Percentiles rank a stretch among this genome's conserved stretches.
Evolutionary conservation across 1,140 invertebrate species (phyloP).

Genomic region (Drosophila seguyi): DNA sequence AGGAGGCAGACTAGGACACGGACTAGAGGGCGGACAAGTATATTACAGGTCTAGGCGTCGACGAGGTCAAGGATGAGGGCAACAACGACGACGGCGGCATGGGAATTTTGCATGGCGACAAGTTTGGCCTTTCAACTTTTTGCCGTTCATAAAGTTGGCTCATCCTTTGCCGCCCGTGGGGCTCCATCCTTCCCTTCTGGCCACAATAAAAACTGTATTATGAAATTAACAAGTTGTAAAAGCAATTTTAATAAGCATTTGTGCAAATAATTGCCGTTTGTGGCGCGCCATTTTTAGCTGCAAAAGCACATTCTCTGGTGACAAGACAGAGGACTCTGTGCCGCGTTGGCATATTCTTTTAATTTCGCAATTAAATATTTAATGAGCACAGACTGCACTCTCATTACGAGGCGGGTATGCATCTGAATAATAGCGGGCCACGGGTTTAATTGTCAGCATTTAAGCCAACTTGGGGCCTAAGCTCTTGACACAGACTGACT

Average conservation of each 20-base stretch:
- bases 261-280: conserved; percentile 62
- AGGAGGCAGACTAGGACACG: not conserved
- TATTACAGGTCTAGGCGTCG: conserved; percentile 47
- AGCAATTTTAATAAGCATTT: conserved; percentile 72
- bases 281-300: conserved; percentile 46
- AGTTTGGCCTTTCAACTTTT: conserved; percentile 16
- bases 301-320: conserved; percentile 51
- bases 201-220: conserved; percentile 47
- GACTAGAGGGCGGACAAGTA: conserved; percentile 52
- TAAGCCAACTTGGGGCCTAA: conserved; percentile 22
- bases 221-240: conserved; percentile 74
- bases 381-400: conserved; percentile 60
- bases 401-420: conserved; percentile 41
- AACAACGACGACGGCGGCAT: not conserved
- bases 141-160: conserved; percentile 23
- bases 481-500: not conserved
- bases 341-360: conserved; percentile 72
- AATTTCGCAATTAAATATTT: conserved; percentile 81
- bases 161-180: not conserved
- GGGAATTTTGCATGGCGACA: conserved; percentile 19
- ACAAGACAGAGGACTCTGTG: conserved; percentile 15
- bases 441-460: conserved; percentile 15
- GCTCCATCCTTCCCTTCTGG: not conserved
- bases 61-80: conserved; percentile 34
- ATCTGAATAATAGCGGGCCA: conserved; percentile 63